Conservation (phyloP, 1,140 invertebrate species). For the Hesperophylax magnus region DNA sequence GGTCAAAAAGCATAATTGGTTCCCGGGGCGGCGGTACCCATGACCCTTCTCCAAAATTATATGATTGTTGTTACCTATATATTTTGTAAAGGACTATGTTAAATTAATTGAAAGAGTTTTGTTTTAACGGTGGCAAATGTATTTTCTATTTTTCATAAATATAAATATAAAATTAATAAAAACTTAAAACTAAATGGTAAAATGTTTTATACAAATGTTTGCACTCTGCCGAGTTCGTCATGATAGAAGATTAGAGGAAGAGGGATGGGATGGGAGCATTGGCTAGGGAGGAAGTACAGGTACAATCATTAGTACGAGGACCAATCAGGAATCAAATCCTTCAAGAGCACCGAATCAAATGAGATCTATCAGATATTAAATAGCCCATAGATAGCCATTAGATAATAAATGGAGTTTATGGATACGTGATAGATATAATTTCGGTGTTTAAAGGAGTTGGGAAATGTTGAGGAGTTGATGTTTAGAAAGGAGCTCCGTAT, state of each 20-base stretch:
- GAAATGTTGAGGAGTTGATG: slow-evolving; percentile 14
- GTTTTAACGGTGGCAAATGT: slow-evolving; percentile 58
- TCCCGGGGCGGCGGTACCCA: too few relatives aligned
- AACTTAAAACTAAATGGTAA: slow-evolving; percentile 51
- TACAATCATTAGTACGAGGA: background rate
- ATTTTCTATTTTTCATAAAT: slow-evolving; percentile 57
- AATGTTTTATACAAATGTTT: slow-evolving; percentile 58
- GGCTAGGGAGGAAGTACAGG: slow-evolving; percentile 5
- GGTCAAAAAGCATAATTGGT: too few relatives aligned
- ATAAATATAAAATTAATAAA: slow-evolving; percentile 57
- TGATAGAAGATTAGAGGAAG: slow-evolving; percentile 23
- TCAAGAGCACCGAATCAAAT: slow-evolving; percentile 8
- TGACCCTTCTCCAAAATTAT: too few relatives aligned
- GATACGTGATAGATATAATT: slow-evolving; percentile 17
- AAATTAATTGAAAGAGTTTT: slow-evolving; percentile 11
- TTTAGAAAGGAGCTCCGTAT: slow-evolving; percentile 74
- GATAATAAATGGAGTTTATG: slow-evolving; percentile 26
- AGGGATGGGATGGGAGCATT: background rate
- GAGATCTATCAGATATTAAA: slow-evolving; percentile 1
- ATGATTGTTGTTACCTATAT: background rate
- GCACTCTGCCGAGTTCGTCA: slow-evolving; percentile 37
- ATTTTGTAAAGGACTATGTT: background rate
- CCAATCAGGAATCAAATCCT: background rate
- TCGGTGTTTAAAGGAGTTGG: slow-evolving; percentile 3
- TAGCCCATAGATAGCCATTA: slow-evolving; percentile 17